Base-by-base conservation (phyloP, 2,888 invertebrate genomes). In the Antitype chi region DNA sequence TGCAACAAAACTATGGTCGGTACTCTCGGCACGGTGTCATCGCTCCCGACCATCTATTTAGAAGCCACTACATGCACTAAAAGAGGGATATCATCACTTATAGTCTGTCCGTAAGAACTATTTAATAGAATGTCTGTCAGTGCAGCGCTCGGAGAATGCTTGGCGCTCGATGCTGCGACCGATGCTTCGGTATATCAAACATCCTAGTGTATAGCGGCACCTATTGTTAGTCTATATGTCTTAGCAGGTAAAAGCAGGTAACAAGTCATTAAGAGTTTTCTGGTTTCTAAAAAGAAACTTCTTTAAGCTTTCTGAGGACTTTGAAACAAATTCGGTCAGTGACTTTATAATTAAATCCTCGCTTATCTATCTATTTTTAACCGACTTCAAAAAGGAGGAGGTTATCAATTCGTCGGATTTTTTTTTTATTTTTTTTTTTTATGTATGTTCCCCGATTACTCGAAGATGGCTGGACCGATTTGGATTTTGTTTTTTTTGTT, bases 1-100 rank as follows among this genome's bases (percentile, higher is more conserved):
- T 92, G 89, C 91, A 95, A 95, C 94, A 94, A 95, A 95, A 95
- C 94, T 90, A 88, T 88, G 86, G 78, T 82, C 79, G 80, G 88
- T 85, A 84, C 82, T 81, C 73, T 85, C 79, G 78, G 86, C 84
- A 81, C 84, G 86, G 90, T 91, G 95, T 94, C 95, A 91, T 91
- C 91, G 95, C 95, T 89, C 89, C 89, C 85, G 85, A 86, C 87
- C 80, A 77, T 86, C 89, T 89, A 88, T 88, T 88, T 88, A 89
- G 83, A 81, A 72, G 87, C 82, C 74, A 81, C 80, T 81, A 81
- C 84, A 78, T 80, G 80, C 57, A 80, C 85, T 89, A 85, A 84
- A 87, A 85, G 70, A 86, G 84, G 86, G 84, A 84, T 84, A 84
- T 84, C 84, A 84, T 78, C 86, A 74, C 71, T 84, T 84, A 83